These are phyloP conservation scores for Naja naja DNA, from an alignment of 2,113 vertebrate species.

Conservation along the genomic window DNA sequence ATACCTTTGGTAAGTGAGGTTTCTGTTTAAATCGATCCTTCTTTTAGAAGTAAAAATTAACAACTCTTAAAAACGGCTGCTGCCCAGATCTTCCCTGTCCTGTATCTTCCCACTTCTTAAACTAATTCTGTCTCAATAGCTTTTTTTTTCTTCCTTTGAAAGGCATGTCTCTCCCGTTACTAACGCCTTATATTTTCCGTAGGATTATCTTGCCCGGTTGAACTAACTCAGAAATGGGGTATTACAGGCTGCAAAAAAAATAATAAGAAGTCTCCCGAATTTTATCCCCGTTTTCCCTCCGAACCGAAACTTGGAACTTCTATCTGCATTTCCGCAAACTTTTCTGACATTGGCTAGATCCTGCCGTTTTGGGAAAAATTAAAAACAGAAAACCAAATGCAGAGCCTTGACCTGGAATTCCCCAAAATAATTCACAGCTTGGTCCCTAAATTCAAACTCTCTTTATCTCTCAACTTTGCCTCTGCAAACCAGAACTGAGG, in stretches of 20 bases:
- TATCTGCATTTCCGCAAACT: slow-evolving; percentile 2
- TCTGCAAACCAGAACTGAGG: slow-evolving; percentile 37
- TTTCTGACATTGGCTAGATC: slow-evolving; percentile 44
- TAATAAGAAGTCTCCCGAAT: not conserved
- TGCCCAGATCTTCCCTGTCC: slow-evolving; percentile 54
- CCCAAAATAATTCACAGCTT: slow-evolving; percentile 54
- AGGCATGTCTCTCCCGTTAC: slow-evolving; percentile 81
- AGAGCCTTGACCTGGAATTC: slow-evolving; percentile 57
- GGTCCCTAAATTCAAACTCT: slow-evolving; percentile 23
- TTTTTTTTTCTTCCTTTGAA: slow-evolving; percentile 56
- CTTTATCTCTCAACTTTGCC: slow-evolving; percentile 41
- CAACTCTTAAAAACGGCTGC: slow-evolving; percentile 67
- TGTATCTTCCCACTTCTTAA: slow-evolving; percentile 60
- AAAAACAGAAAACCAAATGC: not conserved
- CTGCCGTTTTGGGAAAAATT: slow-evolving; percentile 9
- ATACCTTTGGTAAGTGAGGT: slow-evolving; percentile 96
- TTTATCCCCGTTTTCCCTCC: slow-evolving; percentile 27
- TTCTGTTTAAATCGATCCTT: slow-evolving; percentile 43
- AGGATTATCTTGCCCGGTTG: slow-evolving; percentile 52
- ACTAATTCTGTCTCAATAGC: slow-evolving; percentile 83
- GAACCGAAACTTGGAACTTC: not conserved
- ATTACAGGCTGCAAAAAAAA: slow-evolving; percentile 59
- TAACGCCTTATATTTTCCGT: slow-evolving; percentile 59
- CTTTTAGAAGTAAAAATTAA: slow-evolving; percentile 19
- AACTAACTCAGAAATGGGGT: slow-evolving; percentile 54